These are phyloP conservation scores for Halichondria panicea DNA, from an alignment of 37 sponge, comb jelly and placozoan genomes.

Conservation along the genomic window DNA sequence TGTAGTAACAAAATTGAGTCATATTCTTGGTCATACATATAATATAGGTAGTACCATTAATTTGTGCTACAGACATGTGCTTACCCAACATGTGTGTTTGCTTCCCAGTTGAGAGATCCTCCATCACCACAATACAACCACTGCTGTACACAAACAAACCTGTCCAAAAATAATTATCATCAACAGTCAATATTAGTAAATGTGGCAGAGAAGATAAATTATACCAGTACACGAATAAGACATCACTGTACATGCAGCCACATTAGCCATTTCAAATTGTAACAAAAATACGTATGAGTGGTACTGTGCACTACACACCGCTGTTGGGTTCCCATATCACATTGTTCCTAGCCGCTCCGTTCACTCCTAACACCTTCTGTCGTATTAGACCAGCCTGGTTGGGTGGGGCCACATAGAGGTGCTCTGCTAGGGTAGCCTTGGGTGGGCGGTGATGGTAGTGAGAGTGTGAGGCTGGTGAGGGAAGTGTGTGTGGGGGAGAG, in stretches of 20 bases:
- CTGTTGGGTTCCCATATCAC: conserved; percentile 71
- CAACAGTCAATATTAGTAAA: neutral
- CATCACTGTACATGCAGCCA: neutral
- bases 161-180: neutral
- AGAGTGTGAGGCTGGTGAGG: conserved; percentile 8
- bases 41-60: too few relatives aligned
- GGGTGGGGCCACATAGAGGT: conserved; percentile 55
- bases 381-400: conserved; percentile 60
- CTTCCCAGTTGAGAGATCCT: conserved; percentile 54
- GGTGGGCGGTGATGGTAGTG: conserved; percentile 33
- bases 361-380: conserved; percentile 50
- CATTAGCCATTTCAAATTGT: neutral
- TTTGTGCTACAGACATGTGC: neutral
- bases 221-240: neutral
- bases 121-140: conserved; percentile 75
- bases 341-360: conserved; percentile 48
- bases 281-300: neutral
- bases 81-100: conserved; percentile 69
- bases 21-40: neutral
- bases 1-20: neutral
- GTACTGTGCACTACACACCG: conserved; percentile 35
- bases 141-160: conserved; percentile 77
- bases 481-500: neutral
- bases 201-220: neutral
- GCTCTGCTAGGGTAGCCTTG: conserved; percentile 3